Percentiles rank a stretch among this genome's conserved stretches.
phyloP scores from a whole-genome alignment of 2,888 invertebrate species.

The Tiliacea citrago region DNA sequence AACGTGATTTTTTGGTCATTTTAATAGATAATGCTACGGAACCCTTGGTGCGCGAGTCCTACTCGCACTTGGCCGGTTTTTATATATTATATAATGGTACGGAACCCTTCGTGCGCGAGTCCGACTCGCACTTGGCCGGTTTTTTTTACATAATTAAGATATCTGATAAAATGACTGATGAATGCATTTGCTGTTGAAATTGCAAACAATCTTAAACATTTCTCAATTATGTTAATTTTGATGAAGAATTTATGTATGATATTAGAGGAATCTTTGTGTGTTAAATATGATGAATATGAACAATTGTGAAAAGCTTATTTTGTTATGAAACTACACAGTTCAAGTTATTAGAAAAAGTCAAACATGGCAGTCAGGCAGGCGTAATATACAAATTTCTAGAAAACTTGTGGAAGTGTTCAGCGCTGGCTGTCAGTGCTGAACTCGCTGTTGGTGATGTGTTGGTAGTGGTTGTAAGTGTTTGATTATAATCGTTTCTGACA shows the following conservation, averaged over 20 bases:
- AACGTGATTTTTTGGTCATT: too few relatives aligned
- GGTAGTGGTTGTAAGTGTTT: too few relatives aligned
- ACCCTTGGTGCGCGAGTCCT: too few relatives aligned
- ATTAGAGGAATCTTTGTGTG: constrained; percentile 6
- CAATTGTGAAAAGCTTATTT: constrained; percentile 5
- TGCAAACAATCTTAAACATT: background rate
- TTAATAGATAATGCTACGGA: too few relatives aligned
- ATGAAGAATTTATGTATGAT: constrained; percentile 4
- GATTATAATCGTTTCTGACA: background rate
- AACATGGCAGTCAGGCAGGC: background rate
- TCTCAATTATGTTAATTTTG: constrained; percentile 15
- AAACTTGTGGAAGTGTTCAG: background rate
- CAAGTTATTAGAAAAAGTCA: background rate
- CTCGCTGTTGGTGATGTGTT: background rate
- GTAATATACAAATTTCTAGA: background rate
- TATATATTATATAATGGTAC: too few relatives aligned
- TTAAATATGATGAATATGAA: constrained; percentile 37
- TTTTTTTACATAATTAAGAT: background rate
- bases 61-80: too few relatives aligned
- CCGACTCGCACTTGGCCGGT: too few relatives aligned
- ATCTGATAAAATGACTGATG: background rate
- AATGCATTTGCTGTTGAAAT: background rate
- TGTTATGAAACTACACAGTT: constrained; percentile 2
- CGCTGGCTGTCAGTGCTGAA: background rate
- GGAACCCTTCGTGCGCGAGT: too few relatives aligned